Conservation (phyloP, 2,888 invertebrate genomes). For the Fragum whitleyi region DNA sequence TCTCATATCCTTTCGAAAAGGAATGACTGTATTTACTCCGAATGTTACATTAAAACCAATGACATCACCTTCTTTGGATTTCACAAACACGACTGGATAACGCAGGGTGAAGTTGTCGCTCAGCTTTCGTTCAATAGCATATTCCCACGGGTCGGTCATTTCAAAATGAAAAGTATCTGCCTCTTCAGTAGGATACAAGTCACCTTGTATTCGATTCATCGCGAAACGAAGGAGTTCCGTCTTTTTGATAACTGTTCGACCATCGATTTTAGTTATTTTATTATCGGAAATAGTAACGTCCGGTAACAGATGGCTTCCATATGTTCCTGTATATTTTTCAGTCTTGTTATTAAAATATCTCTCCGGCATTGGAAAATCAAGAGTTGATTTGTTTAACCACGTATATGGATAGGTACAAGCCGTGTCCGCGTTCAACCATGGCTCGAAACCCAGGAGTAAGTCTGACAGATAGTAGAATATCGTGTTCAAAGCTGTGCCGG, state of each 20-base stretch:
- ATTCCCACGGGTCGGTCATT: conserved; percentile 59
- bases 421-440: conserved; percentile 53
- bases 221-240: conserved; percentile 21
- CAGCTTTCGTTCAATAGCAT: conserved; percentile 35
- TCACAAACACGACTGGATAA: conserved; percentile 31
- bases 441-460: conserved; percentile 34
- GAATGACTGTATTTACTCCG: neutral
- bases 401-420: conserved; percentile 55
- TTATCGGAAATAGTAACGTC: conserved; percentile 35
- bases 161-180: conserved; percentile 36
- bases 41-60: conserved; percentile 30
- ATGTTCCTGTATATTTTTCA: conserved; percentile 40
- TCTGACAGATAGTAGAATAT: conserved; percentile 51
- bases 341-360: conserved; percentile 27
- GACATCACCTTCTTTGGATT: conserved; percentile 1
- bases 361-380: neutral
- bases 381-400: conserved; percentile 31
- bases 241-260: neutral
- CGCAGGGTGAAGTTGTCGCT: conserved; percentile 20
- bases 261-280: neutral
- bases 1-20: conserved; percentile 24
- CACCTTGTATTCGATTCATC: conserved; percentile 55
- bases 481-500: conserved; percentile 32
- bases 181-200: conserved; percentile 35
- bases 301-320: conserved; percentile 51